Percentiles rank a stretch among this genome's conserved stretches.
Conservation (phyloP, 2,888 invertebrate species). For the Diplazon laetatorius region DNA sequence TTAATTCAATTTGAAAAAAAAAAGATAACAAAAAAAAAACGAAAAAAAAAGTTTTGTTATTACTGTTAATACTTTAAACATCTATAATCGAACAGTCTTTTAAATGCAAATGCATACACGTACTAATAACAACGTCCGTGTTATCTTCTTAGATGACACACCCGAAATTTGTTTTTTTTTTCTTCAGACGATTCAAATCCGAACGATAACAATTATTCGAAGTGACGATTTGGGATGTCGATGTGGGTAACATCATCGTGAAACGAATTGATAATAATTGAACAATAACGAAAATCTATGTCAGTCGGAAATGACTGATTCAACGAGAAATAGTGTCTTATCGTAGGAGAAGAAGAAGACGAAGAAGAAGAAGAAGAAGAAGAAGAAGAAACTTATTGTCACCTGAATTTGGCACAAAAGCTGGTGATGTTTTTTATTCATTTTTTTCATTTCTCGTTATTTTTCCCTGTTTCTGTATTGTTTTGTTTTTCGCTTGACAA, state of each 20-base stretch:
- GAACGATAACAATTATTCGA: constrained; percentile 37
- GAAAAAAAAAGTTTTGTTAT: no score
- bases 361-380: no score
- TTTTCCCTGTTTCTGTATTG: not conserved
- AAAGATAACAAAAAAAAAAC: no score
- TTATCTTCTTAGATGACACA: constrained; percentile 12
- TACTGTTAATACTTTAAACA: constrained; percentile 65
- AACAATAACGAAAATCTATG: constrained; percentile 26
- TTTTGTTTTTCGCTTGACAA: constrained; percentile 31
- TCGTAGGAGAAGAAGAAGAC: constrained; percentile 61
- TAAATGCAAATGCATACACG: constrained; percentile 61
- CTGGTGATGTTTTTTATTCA: constrained; percentile 48
- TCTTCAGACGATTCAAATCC: not conserved
- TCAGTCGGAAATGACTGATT: constrained; percentile 39
- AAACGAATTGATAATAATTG: constrained; percentile 6
- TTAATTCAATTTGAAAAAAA: no score
- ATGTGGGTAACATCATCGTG: not conserved
- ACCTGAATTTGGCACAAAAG: constrained; percentile 73
- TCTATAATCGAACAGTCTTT: constrained; percentile 69
- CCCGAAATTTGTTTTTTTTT: not conserved
- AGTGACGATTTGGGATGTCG: constrained; percentile 27
- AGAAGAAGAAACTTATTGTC: constrained; percentile 73
- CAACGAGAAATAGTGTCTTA: constrained; percentile 51
- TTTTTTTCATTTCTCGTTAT: constrained; percentile 12
- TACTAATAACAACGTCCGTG: constrained; percentile 32